A percentile compares a stretch with the other conserved stretches of the same genome.
Conservation (phyloP, 2,888 invertebrate species). For the Incurvaria masculella region DNA sequence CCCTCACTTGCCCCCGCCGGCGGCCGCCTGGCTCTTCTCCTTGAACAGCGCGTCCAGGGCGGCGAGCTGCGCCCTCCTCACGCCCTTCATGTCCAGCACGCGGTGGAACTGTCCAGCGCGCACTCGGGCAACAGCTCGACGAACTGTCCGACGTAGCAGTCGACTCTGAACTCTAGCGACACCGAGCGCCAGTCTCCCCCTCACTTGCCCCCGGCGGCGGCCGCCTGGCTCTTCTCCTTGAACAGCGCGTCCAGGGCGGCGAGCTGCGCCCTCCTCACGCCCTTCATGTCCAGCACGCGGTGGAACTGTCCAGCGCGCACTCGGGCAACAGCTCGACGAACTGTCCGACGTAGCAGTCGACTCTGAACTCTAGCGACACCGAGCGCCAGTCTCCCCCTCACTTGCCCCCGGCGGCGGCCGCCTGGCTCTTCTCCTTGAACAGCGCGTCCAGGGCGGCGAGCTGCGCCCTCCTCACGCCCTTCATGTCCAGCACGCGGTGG, state of each 20-base stretch:
- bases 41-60: slow-evolving; percentile 29
- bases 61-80: slow-evolving; percentile 29
- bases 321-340: slow-evolving; percentile 89
- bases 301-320: slow-evolving; percentile 83
- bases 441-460: slow-evolving; percentile 22
- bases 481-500: slow-evolving; percentile 94
- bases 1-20: slow-evolving; percentile 14
- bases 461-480: slow-evolving; percentile 57
- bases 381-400: too few species aligned
- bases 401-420: slow-evolving; percentile 17
- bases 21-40: slow-evolving; percentile 23
- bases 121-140: slow-evolving; percentile 87
- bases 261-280: slow-evolving; percentile 36
- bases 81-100: slow-evolving; percentile 91
- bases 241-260: slow-evolving; percentile 26
- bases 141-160: slow-evolving; percentile 86
- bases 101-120: slow-evolving; percentile 86
- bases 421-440: slow-evolving; percentile 28
- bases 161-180: too few species aligned
- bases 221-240: slow-evolving; percentile 25
- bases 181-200: too few species aligned
- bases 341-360: slow-evolving; percentile 82
- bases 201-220: slow-evolving; percentile 15
- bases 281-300: slow-evolving; percentile 95
- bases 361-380: too few species aligned